Percentiles rank a stretch among this genome's conserved stretches.
Evolutionary conservation across 2,888 invertebrate species (phyloP).

Genomic region (Hirtodrosophila alboralis): DNA sequence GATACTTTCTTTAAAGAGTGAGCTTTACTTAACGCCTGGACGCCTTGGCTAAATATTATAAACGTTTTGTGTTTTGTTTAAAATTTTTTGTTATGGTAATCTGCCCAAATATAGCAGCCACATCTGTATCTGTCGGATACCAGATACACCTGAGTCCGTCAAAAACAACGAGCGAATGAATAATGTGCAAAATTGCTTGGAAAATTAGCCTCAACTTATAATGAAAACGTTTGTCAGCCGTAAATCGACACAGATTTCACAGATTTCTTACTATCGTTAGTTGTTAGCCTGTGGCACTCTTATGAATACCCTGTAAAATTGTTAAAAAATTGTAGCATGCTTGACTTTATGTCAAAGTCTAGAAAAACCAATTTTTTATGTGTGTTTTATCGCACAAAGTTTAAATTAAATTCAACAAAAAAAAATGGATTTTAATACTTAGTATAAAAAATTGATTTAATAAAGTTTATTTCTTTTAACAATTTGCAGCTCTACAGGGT

Average conservation of each 20-base stretch:
- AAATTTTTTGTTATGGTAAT: constrained; percentile 65
- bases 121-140: constrained; percentile 35
- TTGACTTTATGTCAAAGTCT: too few relatives aligned
- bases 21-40: constrained; percentile 51
- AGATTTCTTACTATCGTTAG: constrained; percentile 26
- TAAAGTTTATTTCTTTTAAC: too few relatives aligned
- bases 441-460: too few relatives aligned
- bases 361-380: too few relatives aligned
- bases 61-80: too few relatives aligned
- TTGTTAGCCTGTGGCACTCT: constrained; percentile 11
- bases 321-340: neutral
- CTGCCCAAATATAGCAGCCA: constrained; percentile 64
- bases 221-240: constrained; percentile 69
- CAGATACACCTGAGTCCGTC: constrained; percentile 34
- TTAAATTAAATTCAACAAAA: too few relatives aligned
- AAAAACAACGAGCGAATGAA: constrained; percentile 52
- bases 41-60: constrained; percentile 50
- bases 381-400: too few relatives aligned
- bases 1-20: constrained; percentile 52
- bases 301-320: constrained; percentile 23
- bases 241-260: constrained; percentile 68
- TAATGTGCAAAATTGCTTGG: constrained; percentile 52
- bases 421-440: too few relatives aligned
- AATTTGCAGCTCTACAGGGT: constrained; percentile 10
- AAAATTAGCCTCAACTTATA: constrained; percentile 51